Conservation (phyloP, 1,140 invertebrate genomes). For the Trigoniulus corallinus region DNA sequence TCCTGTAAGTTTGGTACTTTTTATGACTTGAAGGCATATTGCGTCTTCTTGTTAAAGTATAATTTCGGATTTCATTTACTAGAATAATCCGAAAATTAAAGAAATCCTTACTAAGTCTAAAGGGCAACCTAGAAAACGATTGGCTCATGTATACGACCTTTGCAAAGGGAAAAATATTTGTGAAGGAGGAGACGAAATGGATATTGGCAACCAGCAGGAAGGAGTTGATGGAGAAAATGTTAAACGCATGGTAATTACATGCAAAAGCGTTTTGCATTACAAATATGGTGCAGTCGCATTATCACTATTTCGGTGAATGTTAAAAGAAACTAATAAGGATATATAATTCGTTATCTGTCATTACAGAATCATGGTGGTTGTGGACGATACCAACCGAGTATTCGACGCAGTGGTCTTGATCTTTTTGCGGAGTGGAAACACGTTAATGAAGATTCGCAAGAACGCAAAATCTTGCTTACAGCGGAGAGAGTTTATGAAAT, state of each 20-base stretch:
- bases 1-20: conserved; percentile 46
- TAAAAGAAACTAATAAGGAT: not conserved
- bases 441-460: conserved; percentile 93
- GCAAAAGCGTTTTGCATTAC: not conserved
- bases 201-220: conserved; percentile 27
- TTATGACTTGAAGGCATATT: conserved; percentile 9
- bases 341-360: not conserved
- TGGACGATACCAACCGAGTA: conserved; percentile 89
- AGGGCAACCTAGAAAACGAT: conserved; percentile 84
- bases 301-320: too few species aligned
- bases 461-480: conserved; percentile 79
- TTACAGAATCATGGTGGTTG: conserved; percentile 72
- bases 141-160: conserved; percentile 92
- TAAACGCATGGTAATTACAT: not conserved
- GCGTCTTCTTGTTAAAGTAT: conserved; percentile 22
- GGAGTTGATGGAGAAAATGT: not conserved
- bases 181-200: conserved; percentile 96
- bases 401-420: conserved; percentile 74
- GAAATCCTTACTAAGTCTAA: conserved; percentile 93
- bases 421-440: conserved; percentile 87
- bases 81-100: conserved; percentile 90
- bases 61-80: conserved; percentile 21
- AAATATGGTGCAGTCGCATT: not conserved
- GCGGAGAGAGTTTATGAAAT: conserved; percentile 95
- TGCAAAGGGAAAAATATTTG: conserved; percentile 98